A percentile compares a stretch with the other conserved stretches of the same genome.
These are phyloP conservation scores for Leptarthrus brevirostris DNA, from an alignment of 2,888 invertebrate genomes.

Conservation along the genomic window DNA sequence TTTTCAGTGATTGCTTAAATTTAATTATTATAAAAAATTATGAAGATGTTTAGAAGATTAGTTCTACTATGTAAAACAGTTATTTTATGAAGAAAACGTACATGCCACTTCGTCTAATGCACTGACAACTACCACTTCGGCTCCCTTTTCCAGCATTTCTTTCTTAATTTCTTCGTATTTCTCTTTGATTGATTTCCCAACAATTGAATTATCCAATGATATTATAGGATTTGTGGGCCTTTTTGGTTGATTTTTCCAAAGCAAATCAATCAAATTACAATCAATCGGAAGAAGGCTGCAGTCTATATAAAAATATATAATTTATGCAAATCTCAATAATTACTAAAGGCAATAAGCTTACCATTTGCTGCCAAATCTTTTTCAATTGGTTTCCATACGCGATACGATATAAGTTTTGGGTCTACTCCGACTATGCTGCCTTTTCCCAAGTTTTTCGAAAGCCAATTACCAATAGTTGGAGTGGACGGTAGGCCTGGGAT, in stretches of 20 bases:
- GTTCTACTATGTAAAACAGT: too few relatives aligned
- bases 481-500: conserved; percentile 66
- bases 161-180: conserved; percentile 76
- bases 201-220: conserved; percentile 68
- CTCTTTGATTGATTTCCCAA: conserved; percentile 73
- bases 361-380: conserved; percentile 69
- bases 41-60: too few relatives aligned
- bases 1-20: too few relatives aligned
- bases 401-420: conserved; percentile 73
- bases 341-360: too few relatives aligned
- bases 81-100: conserved; percentile 58
- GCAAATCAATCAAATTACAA: conserved; percentile 79
- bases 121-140: conserved; percentile 77
- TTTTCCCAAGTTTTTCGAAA: conserved; percentile 71
- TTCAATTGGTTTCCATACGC: conserved; percentile 72
- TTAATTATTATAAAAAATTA: too few relatives aligned
- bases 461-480: conserved; percentile 72
- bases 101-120: conserved; percentile 93
- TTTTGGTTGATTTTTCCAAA: conserved; percentile 74
- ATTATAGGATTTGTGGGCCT: conserved; percentile 69
- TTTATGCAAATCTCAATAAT: too few relatives aligned
- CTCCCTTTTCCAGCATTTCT: conserved; percentile 74
- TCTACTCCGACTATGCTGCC: conserved; percentile 80
- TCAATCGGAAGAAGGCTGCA: conserved; percentile 75
- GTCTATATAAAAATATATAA: conserved; percentile 70